Evolutionary conservation across 1,140 invertebrate species (phyloP), one percentile per base, ranked within the genome.

Genomic region (Monochamus saltuarius): DNA sequence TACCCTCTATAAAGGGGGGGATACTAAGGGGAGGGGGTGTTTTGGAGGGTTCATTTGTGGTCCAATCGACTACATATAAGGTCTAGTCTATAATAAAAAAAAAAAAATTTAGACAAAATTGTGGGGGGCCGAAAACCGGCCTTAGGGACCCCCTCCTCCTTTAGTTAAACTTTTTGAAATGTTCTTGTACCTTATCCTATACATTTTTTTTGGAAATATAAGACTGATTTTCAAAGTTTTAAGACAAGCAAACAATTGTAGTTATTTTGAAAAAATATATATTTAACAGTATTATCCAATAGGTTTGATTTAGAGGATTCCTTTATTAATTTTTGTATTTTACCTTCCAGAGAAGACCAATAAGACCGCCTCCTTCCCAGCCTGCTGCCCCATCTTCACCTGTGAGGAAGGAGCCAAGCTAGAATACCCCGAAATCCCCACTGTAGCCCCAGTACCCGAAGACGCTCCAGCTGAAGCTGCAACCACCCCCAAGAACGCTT

Each of bases 291-390:
- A 17, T 7, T 4, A 47, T 11, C 1, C 13, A 47, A 22, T 14
- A 17, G 13, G 10, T 13, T 10, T 19, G 7, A 8, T 11, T 19
- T 1, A 19, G 10, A 7, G 8, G 22, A 1, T 3, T 22, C n/a
- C n/a, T 10, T 7, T 9, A 34, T n/a, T 11, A 8, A 59, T 17
- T 19, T 51, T 11, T 37, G 57, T 53, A 7, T 60, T 55, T 64
- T 64, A 53, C 64, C 34, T 71, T 73, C 76, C 85, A 69, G 89
- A 91, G 2, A 90, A 90, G 74, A 93, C 91, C 62, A 92, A 93
- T 81, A 93, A 92, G 77, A 92, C 90, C 2, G 91, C 91, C 1
- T 78, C 85, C 2, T 94, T 93, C 85, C 92, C 91, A 7, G 83
- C 82, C 3, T 94, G 92, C 72, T 94, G 92, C 74, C 92, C 92